Base-by-base conservation (phyloP, 2,888 invertebrate species). In the Pseudolycoriella hygida region DNA sequence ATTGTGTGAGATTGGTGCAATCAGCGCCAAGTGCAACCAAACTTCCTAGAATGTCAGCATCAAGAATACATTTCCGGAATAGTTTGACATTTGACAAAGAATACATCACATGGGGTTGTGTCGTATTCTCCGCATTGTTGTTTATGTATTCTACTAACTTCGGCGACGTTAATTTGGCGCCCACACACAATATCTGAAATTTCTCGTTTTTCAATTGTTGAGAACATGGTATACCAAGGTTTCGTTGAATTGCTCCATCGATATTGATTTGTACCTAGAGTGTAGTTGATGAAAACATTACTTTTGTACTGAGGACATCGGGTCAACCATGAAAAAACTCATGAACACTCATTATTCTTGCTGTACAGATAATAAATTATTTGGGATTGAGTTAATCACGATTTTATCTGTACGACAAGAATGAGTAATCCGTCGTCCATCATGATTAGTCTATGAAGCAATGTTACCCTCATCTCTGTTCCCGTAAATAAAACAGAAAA, bases 21-120 rank as follows among this genome's bases (percentile, higher is more conserved):
- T 66, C 62, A 2, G 66, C 64, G 2, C 66, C 66, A 56, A 66
- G 56, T 11, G 64, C 60, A 1, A 63, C 61, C 17, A 66, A 50
- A 49, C 60, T 59, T 11, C 59, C 50, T 44, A 64, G 49, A 1
- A 56, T 50, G 31, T 55, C 53, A 15, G 53, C 57, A 2, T 55
- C 52, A 1, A 44, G 45, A 1, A 65, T 49, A 11, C 56, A 54
- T 3, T 57, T 56, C 48, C 59, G 57, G 49, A 66, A 66, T 4
- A 64, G 49, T 47, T 64, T 56, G n/a, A 64, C 46, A 54, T 61
- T 65, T 32, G 42, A 42, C 17, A 42, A 17, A 8, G 17, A 14
- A n/a, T 42, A 42, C 31, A 12, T 10, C 34, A 34, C 12, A 4
- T 12, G 6, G 3, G n/a, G 34, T 5, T 34, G n/a, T 14, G 5